A percentile compares a stretch with the other conserved stretches of the same genome.
These are phyloP conservation scores for Oncorhynchus nerka DNA, from an alignment of 2,113 vertebrate genomes.

Conservation along the genomic window DNA sequence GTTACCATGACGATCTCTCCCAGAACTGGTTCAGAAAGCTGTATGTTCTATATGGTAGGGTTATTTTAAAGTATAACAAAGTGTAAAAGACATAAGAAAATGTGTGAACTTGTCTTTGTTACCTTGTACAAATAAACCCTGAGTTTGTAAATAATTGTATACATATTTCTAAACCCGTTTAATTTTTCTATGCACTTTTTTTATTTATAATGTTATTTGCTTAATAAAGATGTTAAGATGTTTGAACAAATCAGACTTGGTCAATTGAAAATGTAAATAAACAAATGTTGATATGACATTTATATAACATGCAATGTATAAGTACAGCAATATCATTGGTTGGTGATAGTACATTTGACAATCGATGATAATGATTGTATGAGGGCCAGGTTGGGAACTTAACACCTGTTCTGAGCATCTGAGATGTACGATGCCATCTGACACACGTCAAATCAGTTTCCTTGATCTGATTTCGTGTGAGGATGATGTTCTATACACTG, in stretches of 20 bases:
- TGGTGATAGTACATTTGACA: too few relatives aligned
- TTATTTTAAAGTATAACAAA: slow-evolving; percentile 75
- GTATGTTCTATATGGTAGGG: slow-evolving; percentile 76
- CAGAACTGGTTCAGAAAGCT: slow-evolving; percentile 75
- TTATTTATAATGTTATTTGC: slow-evolving; percentile 76
- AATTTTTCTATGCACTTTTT: slow-evolving; percentile 97
- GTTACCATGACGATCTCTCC: slow-evolving; percentile 67
- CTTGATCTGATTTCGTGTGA: too few relatives aligned
- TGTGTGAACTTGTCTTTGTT: slow-evolving; percentile 79
- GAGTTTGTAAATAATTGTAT: slow-evolving; percentile 94
- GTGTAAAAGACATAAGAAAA: slow-evolving; percentile 63
- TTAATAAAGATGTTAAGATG: slow-evolving; percentile 88
- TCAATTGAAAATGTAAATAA: not conserved
- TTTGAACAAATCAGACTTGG: slow-evolving; percentile 66
- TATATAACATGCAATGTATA: too few relatives aligned
- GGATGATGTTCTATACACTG: too few relatives aligned
- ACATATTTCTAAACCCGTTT: slow-evolving; percentile 73
- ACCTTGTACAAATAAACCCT: slow-evolving; percentile 80
- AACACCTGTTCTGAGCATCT: too few relatives aligned
- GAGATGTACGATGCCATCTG: too few relatives aligned
- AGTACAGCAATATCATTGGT: too few relatives aligned
- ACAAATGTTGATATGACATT: too few relatives aligned
- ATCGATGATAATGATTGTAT: too few relatives aligned
- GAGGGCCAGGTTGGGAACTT: too few relatives aligned
- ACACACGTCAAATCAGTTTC: too few relatives aligned